Conservation (phyloP, 1,140 invertebrate genomes). For the Parasteatoda tepidariorum region DNA sequence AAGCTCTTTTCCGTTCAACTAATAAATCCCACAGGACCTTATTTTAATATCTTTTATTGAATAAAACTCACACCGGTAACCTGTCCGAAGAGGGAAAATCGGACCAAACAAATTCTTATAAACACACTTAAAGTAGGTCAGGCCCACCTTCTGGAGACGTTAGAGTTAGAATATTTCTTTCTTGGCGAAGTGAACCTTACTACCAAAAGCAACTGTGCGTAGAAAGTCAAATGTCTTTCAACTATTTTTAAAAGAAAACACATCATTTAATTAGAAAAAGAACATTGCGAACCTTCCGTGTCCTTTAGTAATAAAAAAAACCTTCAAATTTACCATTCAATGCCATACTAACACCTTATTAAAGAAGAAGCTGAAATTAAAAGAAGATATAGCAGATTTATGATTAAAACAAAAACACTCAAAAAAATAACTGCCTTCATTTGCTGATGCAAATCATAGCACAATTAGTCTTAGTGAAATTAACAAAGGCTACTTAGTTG, state of each 20-base stretch:
- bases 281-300: slow-evolving; percentile 1
- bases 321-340: slow-evolving; percentile 32
- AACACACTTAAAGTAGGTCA: slow-evolving; percentile 56
- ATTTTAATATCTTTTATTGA: slow-evolving; percentile 5
- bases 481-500: too few species aligned
- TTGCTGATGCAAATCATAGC: too few species aligned
- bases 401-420: not conserved
- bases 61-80: slow-evolving; percentile 22
- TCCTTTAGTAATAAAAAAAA: slow-evolving; percentile 20
- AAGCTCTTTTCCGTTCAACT: not conserved
- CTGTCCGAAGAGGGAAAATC: slow-evolving; percentile 32
- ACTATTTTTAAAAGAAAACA: slow-evolving; percentile 16
- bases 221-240: slow-evolving; percentile 41
- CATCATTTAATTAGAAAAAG: slow-evolving; percentile 14
- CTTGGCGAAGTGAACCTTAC: slow-evolving; percentile 49
- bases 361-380: slow-evolving; percentile 1
- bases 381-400: not conserved
- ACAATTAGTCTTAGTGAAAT: too few species aligned
- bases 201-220: slow-evolving; percentile 21
- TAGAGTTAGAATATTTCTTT: slow-evolving; percentile 14
- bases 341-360: not conserved
- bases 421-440: too few species aligned
- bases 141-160: slow-evolving; percentile 51
- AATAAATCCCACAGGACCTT: not conserved
- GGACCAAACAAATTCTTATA: slow-evolving; percentile 52